Base-by-base conservation (phyloP, 2,797 vertebrate genomes). In the Etheostoma nigrum region DNA sequence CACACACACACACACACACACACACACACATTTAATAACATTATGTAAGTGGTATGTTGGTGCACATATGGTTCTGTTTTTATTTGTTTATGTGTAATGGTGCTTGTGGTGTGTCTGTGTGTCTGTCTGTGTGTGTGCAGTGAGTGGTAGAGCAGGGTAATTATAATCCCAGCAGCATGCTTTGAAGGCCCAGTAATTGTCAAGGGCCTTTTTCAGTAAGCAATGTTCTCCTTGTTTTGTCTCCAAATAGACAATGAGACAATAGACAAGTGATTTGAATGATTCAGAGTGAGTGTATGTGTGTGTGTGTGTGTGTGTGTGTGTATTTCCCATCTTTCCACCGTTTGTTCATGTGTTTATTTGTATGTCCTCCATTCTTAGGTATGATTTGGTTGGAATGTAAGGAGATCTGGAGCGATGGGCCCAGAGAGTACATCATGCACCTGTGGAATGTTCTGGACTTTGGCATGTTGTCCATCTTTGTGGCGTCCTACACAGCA, bases 331-430 rank as follows among this genome's bases (percentile, higher is more conserved):
- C 5, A 4, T 25, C 19, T 40, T 6, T 36, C 5, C 4, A 10
- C 6, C 0, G 2, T 60, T 7, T 49, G 11, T 63, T 13, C 44
- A 40, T 36, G n/a, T 54, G n/a, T 75, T 72, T 36, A 64, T 76
- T 45, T 76, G 57, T 73, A 30, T 75, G 21, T 72, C 2, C 23
- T 63, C 4, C 36, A 7, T 44, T 23, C 52, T 63, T 40, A 95
- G 94, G 94, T 10, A 99, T 99, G 98, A 98, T 99, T 63, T 99
- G 98, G 98, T 98, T 96, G 0, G 98, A 99, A 85, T 98, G 97
- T 90, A 99, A 99, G 91, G 98, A 99, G 91, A 97, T 99, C 88
- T 99, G 98, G 98, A 95, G 89, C 2, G 98, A 99, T 10, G 98
- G 98, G 2, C 98, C 97, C 0, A 94, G 97, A 0, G 98, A 99